phyloP scores from a whole-genome alignment of 1,140 invertebrate species.

The Drosophila miranda region DNA sequence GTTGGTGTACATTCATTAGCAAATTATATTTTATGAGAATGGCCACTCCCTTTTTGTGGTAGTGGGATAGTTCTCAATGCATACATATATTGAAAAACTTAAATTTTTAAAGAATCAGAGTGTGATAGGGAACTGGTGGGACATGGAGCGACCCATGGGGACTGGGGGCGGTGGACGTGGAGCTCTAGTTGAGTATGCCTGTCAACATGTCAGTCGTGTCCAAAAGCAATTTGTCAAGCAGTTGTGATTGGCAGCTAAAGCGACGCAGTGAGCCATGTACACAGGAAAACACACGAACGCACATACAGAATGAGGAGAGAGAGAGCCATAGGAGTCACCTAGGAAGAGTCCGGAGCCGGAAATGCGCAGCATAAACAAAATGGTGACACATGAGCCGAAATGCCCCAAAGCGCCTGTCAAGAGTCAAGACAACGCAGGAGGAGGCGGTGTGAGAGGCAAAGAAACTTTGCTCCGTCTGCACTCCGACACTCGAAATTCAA shows the following conservation, averaged over 20 bases:
- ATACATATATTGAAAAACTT: no score
- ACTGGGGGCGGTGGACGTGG: conserved; percentile 5
- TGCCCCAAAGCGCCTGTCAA: conserved; percentile 39
- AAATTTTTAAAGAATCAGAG: no score
- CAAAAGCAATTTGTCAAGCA: conserved; percentile 79
- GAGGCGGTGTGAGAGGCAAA: background rate
- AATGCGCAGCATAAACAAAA: conserved; percentile 67
- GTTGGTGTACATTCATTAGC: no score
- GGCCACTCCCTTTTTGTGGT: no score
- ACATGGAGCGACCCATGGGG: no score
- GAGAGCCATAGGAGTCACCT: conserved; percentile 2
- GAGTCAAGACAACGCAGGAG: conserved; percentile 19
- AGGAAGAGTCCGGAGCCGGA: conserved; percentile 28
- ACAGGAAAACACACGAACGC: conserved; percentile 17
- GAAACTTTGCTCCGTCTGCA: background rate
- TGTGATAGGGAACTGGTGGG: no score
- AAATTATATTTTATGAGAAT: no score
- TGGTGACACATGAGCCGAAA: conserved; percentile 43
- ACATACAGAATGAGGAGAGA: conserved; percentile 5
- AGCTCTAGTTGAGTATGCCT: conserved; percentile 45
- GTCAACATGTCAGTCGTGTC: conserved; percentile 69
- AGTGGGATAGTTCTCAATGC: no score
- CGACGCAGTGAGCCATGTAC: conserved; percentile 53
- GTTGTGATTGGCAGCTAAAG: conserved; percentile 77
- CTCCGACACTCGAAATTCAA: conserved; percentile 30